Conservation (phyloP, 1,140 invertebrate genomes). For the Amphibalanus amphitrite region DNA sequence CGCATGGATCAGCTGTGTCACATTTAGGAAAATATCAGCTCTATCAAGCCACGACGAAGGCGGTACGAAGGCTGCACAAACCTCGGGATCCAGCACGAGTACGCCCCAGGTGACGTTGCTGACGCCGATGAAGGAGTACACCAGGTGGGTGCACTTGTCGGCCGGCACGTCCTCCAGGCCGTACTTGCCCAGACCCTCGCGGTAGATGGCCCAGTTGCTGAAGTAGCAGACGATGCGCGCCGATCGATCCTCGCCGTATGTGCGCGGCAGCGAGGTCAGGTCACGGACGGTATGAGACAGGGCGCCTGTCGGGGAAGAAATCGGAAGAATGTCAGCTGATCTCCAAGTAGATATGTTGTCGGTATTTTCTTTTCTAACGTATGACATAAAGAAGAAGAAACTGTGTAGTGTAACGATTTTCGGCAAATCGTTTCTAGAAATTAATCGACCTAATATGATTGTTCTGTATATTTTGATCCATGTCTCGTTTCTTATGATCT, state of each 20-base stretch:
- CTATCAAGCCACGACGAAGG: neutral
- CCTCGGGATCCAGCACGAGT: constrained; percentile 58
- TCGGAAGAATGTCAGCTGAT: too few species aligned
- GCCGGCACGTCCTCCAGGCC: constrained; percentile 62
- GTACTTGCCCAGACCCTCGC: constrained; percentile 60
- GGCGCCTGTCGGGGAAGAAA: too few species aligned
- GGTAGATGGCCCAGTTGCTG: constrained; percentile 79
- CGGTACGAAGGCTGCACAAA: constrained; percentile 24
- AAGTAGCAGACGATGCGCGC: constrained; percentile 68
- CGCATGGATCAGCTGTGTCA: constrained; percentile 8
- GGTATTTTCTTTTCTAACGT: too few species aligned
- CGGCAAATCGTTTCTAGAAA: too few species aligned
- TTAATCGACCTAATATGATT: too few species aligned
- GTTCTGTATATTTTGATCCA: too few species aligned
- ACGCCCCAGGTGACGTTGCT: constrained; percentile 56
- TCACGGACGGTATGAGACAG: too few species aligned
- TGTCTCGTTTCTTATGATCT: too few species aligned
- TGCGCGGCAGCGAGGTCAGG: too few species aligned
- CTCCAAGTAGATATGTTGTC: too few species aligned
- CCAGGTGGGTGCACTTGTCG: constrained; percentile 64
- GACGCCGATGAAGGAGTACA: constrained; percentile 80
- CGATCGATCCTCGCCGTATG: neutral
- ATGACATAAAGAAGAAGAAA: too few species aligned
- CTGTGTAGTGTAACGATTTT: too few species aligned
- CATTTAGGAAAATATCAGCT: constrained; percentile 1